Base-by-base conservation (phyloP, 1,140 invertebrate genomes). In the Drosophila oshimai region DNA sequence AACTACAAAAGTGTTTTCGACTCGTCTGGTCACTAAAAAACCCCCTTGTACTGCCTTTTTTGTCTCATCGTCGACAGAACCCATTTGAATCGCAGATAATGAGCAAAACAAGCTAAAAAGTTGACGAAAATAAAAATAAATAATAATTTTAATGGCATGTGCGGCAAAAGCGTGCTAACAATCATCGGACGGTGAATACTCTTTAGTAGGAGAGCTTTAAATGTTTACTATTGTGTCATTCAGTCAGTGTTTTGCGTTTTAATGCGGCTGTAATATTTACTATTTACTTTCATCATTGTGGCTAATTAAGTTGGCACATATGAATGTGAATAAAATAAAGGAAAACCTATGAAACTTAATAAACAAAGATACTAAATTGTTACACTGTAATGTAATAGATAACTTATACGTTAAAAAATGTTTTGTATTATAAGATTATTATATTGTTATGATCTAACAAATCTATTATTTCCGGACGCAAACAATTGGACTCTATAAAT, bases 61-160 rank as follows among this genome's bases (percentile, higher is more conserved):
- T 44, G 37, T 61, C 29, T 44, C 37, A 42, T 45, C 58, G 58
- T 18, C 34, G 26, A 36, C 29, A 6, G 58, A 24, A 44, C 17
- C 55, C 68, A 72, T 72, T 72, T 72, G 54, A 61, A 71, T 61
- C 47, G 55, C 34, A 74, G 70, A 74, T 73, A 73, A 73, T 74
- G 69, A 67, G 55, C 49, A 65, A 73, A 74, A 37, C 70, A 55
- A 74, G 39, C 62, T 67, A 12, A 65, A 65, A 65, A 65, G 61
- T 31, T 50, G 41, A 28, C 33, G 26, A 46, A 39, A 62, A 33
- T 18, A 24, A 31, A 57, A 65, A 31, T 41, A 33, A 67, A 31
- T 24, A 28, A 20, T 13, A 33, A 17, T 24, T 53, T 53, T 58
- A 37, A 39, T 34, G 39, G 28, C 65, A 50, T 60, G 54, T 39